These are phyloP conservation scores for Platycercus adscitus DNA, from an alignment of 2,113 vertebrate genomes.

Conservation along the genomic window DNA sequence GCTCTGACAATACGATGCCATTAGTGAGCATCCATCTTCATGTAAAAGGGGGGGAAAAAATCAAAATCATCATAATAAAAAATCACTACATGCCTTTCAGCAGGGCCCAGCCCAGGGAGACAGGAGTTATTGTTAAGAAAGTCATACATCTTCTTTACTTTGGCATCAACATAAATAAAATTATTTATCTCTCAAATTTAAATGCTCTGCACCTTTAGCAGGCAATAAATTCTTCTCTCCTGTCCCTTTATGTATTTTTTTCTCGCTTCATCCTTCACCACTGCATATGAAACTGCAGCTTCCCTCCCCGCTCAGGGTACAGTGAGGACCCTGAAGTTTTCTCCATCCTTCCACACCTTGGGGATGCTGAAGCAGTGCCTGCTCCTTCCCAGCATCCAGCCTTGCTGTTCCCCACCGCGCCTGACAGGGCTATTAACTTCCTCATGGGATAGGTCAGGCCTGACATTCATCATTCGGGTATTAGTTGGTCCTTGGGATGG, in stretches of 20 bases:
- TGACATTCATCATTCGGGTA: constrained; percentile 69
- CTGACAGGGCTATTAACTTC: background rate
- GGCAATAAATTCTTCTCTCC: constrained; percentile 43
- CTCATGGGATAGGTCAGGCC: constrained; percentile 63
- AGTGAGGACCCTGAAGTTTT: background rate
- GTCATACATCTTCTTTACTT: constrained; percentile 56
- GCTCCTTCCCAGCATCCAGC: background rate
- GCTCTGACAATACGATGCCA: background rate
- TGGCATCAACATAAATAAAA: constrained; percentile 72
- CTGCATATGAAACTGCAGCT: background rate
- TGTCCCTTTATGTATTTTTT: background rate
- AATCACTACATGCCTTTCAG: constrained; percentile 49
- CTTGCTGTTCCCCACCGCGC: background rate
- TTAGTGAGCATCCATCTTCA: constrained; percentile 44
- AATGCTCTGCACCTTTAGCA: constrained; percentile 52
- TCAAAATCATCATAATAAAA: constrained; percentile 39
- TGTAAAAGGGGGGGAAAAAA: background rate
- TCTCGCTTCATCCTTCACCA: background rate
- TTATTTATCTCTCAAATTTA: constrained; percentile 70
- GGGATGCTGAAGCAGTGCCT: fast-evolving
- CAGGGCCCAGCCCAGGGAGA: constrained; percentile 35
- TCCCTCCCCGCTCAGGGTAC: fast-evolving
- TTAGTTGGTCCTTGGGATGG: constrained; percentile 74
- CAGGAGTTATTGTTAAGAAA: constrained; percentile 48
- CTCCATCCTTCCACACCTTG: fast-evolving